Conservation (phyloP, 2,888 invertebrate genomes). For the Lumbricus terrestris region DNA sequence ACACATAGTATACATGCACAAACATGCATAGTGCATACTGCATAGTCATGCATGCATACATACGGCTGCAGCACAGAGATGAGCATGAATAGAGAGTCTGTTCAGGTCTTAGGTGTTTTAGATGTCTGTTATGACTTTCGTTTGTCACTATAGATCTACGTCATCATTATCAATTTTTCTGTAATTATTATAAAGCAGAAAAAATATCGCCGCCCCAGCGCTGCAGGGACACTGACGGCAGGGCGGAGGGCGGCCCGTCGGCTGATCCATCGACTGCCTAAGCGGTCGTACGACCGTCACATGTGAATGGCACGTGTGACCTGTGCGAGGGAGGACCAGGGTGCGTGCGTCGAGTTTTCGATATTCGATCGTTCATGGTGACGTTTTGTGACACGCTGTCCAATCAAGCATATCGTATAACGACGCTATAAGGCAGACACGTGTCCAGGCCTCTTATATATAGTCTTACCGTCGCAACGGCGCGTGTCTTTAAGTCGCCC, state of each 20-base stretch:
- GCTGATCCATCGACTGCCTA: neutral
- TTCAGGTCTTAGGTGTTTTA: neutral
- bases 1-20: too few species aligned
- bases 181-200: neutral
- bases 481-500: neutral
- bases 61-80: neutral
- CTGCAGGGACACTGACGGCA: neutral
- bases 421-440: neutral
- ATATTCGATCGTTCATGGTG: neutral
- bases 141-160: too few species aligned
- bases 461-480: neutral
- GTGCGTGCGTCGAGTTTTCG: neutral
- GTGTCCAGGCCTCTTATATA: neutral
- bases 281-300: neutral
- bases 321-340: neutral
- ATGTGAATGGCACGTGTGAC: neutral
- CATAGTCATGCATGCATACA: neutral
- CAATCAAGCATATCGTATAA: neutral
- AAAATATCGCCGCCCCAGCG: neutral
- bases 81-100: neutral
- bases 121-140: neutral
- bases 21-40: neutral
- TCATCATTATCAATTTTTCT: neutral
- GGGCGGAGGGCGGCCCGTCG: neutral
- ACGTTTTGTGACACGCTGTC: neutral